A percentile compares a stretch with the other conserved stretches of the same genome.
Conservation (phyloP, 2,797 vertebrate species). For the Acestrorhynchus altus region DNA sequence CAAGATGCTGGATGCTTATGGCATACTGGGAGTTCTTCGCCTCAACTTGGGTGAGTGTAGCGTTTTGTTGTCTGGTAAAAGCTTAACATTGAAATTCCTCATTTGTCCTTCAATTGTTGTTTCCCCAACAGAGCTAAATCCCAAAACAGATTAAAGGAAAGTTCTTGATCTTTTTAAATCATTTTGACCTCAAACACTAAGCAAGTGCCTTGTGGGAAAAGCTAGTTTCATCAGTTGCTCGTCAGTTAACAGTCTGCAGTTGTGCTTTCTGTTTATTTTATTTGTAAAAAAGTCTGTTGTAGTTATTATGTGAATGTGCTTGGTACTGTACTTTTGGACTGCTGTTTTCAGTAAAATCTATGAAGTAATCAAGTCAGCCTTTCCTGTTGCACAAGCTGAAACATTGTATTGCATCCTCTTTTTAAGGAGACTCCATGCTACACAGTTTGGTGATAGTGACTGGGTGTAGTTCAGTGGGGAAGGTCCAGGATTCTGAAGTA, state of each 20-base stretch:
- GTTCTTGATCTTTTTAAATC: background rate
- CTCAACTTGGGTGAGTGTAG: constrained; percentile 91
- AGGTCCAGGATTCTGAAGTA: constrained; percentile 97
- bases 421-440: constrained; percentile 89
- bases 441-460: constrained; percentile 96
- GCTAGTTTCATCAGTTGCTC: background rate
- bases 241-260: no score
- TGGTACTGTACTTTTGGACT: no score
- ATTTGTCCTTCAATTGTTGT: constrained; percentile 22
- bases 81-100: background rate
- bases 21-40: constrained; percentile 93
- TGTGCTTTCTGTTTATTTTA: no score
- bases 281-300: background rate
- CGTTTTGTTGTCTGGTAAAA: background rate
- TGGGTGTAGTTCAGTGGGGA: constrained; percentile 97
- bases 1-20: constrained; percentile 96
- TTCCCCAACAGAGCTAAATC: constrained; percentile 41
- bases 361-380: background rate
- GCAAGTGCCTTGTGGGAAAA: background rate
- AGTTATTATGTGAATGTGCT: no score
- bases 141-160: constrained; percentile 44
- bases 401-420: background rate
- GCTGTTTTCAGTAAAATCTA: no score
- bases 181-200: constrained; percentile 17
- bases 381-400: background rate